These are phyloP conservation scores for Neolamprologus modestus DNA, from an alignment of 2,113 vertebrate genomes.

Conservation along the genomic window DNA sequence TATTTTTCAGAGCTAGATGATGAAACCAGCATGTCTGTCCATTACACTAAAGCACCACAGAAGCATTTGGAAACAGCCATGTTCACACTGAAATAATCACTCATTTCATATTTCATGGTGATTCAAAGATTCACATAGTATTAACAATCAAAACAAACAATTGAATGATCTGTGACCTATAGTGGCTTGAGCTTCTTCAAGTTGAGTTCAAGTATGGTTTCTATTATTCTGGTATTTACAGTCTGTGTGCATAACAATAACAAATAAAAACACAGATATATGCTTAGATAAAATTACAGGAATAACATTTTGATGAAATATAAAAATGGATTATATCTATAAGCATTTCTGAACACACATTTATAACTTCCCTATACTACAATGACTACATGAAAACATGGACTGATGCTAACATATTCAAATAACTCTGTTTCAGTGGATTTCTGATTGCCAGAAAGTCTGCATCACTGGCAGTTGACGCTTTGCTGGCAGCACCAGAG, in stretches of 20 bases:
- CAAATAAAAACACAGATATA: not conserved
- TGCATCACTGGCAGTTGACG: not conserved
- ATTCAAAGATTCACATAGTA: not conserved
- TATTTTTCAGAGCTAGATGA: not conserved
- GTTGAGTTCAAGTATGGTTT: accelerated
- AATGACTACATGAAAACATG: not conserved
- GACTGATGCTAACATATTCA: not conserved
- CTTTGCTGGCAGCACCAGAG: not conserved
- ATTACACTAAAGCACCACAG: not conserved
- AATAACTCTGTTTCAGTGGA: not conserved
- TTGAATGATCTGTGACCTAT: not conserved
- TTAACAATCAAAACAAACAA: not conserved
- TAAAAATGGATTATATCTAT: not conserved
- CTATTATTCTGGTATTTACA: not conserved
- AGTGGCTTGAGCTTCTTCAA: not conserved
- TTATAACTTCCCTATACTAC: not conserved
- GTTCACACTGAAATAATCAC: not conserved
- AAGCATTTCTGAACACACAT: not conserved
- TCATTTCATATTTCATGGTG: not conserved
- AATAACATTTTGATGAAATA: not conserved
- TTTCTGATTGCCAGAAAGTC: not conserved
- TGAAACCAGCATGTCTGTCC: not conserved
- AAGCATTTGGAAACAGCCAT: not conserved
- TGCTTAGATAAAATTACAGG: not conserved
- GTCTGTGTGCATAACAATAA: not conserved